Evolutionary conservation across 1,140 invertebrate genomes (phyloP).

Genomic region (Hesperophylax magnus): DNA sequence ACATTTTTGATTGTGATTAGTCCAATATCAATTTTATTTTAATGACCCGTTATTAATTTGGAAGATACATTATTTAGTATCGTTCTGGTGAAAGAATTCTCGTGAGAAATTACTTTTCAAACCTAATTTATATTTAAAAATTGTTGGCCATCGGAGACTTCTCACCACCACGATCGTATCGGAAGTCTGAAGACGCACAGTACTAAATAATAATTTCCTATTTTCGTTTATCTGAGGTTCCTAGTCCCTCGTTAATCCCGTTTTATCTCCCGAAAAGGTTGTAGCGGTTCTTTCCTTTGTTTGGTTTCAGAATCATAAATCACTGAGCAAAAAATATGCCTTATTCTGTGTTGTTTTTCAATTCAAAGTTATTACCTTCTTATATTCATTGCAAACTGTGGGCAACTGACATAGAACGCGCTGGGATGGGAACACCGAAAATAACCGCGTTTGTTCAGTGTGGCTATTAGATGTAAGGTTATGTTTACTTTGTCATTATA

Average conservation of each 20-base stretch:
- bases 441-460: no score
- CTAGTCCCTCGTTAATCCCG: slow-evolving; percentile 12
- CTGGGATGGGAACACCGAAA: neutral
- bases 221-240: slow-evolving; percentile 34
- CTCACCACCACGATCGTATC: no score
- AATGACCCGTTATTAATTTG: no score
- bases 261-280: slow-evolving; percentile 32
- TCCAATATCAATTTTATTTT: no score
- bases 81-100: no score
- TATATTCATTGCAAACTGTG: neutral
- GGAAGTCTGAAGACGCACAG: neutral
- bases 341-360: slow-evolving; percentile 29
- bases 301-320: slow-evolving; percentile 26
- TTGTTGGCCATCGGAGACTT: no score
- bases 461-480: no score
- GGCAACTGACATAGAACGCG: neutral
- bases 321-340: slow-evolving; percentile 27
- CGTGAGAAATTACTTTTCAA: no score
- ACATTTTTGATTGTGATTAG: no score
- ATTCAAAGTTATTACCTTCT: slow-evolving; percentile 37
- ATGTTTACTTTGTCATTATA: no score
- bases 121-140: no score
- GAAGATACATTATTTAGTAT: no score
- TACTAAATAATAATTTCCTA: slow-evolving; percentile 27
- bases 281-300: slow-evolving; percentile 22